A percentile compares a stretch with the other conserved stretches of the same genome.
Evolutionary conservation across 2,888 invertebrate species (phyloP).

Genomic region (Sinelater perroti): DNA sequence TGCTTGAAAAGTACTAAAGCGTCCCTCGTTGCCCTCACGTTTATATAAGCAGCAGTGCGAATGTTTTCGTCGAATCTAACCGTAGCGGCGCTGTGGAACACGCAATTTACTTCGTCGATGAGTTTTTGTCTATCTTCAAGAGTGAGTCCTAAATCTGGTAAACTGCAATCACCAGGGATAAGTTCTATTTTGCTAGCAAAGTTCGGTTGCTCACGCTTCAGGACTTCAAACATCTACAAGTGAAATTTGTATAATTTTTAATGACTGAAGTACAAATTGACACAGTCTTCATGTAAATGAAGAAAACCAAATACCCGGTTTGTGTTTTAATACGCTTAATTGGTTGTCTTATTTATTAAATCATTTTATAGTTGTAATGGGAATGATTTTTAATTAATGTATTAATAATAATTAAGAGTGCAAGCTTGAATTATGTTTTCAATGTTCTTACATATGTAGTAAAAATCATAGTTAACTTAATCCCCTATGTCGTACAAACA

Average conservation of each 20-base stretch:
- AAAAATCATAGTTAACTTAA: too few species aligned
- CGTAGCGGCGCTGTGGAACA: slow-evolving; percentile 81
- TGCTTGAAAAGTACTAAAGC: slow-evolving; percentile 71
- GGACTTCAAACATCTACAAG: slow-evolving; percentile 61
- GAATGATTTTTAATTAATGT: too few species aligned
- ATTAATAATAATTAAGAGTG: too few species aligned
- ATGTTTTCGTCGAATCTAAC: slow-evolving; percentile 79
- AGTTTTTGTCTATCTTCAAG: slow-evolving; percentile 62
- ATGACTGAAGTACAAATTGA: too few species aligned
- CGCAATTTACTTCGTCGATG: slow-evolving; percentile 66
- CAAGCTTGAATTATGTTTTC: too few species aligned
- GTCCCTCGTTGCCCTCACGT: slow-evolving; percentile 72
- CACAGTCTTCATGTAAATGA: too few species aligned
- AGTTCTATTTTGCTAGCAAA: slow-evolving; percentile 66
- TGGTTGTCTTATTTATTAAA: too few species aligned
- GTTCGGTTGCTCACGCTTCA: slow-evolving; percentile 63
- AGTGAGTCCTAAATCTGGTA: slow-evolving; percentile 64
- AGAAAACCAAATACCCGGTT: too few species aligned
- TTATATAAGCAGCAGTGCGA: slow-evolving; percentile 72
- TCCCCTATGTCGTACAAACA: too few species aligned
- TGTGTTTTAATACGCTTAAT: too few species aligned
- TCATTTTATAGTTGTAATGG: too few species aligned
- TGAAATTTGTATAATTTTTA: not conserved
- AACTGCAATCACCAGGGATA: slow-evolving; percentile 65
- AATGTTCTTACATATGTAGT: too few species aligned